phyloP scores from a whole-genome alignment of 64 coral and sea anemone species.

The Montipora cactus region DNA sequence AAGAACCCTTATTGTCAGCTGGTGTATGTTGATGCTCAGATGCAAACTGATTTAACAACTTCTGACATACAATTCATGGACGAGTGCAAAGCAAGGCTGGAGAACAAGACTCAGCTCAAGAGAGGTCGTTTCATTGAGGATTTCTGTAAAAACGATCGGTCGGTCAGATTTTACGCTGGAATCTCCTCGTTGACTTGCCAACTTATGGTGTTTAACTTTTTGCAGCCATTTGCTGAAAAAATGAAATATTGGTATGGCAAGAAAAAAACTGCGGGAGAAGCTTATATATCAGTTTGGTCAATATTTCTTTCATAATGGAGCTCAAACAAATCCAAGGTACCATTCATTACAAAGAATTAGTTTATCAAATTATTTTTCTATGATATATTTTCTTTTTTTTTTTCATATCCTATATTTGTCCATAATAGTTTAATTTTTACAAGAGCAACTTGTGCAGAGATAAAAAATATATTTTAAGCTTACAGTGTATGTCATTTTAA shows the following conservation, averaged over 20 bases:
- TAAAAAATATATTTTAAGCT: too few relatives aligned
- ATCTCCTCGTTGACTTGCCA: neutral
- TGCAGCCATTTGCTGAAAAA: neutral
- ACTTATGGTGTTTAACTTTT: conserved; percentile 7
- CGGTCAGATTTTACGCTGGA: too few relatives aligned
- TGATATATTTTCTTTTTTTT: neutral
- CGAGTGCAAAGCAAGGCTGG: neutral
- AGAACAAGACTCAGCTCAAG: conserved; percentile 22
- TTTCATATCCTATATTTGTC: too few relatives aligned
- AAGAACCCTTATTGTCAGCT: neutral
- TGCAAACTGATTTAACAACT: too few relatives aligned
- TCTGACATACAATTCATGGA: neutral
- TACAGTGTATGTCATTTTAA: neutral
- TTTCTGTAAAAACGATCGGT: neutral
- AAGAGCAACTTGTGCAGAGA: too few relatives aligned
- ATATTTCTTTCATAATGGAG: neutral
- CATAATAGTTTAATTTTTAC: too few relatives aligned
- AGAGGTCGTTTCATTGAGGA: conserved; percentile 32
- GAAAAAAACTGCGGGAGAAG: neutral
- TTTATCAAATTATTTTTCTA: neutral
- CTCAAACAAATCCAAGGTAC: neutral
- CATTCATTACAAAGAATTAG: too few relatives aligned
- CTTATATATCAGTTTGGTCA: neutral
- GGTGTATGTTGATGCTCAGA: neutral
- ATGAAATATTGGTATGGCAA: conserved; percentile 6